phyloP scores from a whole-genome alignment of 2,888 invertebrate genomes.

The Campoplex nolae region DNA sequence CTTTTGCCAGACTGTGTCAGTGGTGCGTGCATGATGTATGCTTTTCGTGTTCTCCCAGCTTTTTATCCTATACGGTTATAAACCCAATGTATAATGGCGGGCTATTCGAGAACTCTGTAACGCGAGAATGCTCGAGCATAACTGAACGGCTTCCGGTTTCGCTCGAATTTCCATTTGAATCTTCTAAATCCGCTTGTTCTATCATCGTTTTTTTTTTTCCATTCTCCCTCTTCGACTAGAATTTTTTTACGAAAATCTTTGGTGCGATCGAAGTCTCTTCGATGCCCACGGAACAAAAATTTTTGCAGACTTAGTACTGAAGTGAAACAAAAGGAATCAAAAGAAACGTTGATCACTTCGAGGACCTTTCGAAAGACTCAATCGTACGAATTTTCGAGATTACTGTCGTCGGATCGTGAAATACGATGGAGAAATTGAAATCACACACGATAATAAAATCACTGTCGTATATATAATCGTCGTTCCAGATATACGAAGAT shows the following conservation, averaged over 20 bases:
- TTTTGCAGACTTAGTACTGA: neutral
- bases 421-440: neutral
- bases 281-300: too few relatives aligned
- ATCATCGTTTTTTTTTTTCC: neutral
- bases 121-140: constrained; percentile 44
- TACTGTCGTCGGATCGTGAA: neutral
- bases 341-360: too few relatives aligned
- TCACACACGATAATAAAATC: constrained; percentile 24
- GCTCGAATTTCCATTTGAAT: constrained; percentile 38
- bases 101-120: constrained; percentile 18
- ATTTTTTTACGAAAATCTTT: neutral
- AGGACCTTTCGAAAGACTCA: neutral
- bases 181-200: neutral
- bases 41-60: constrained; percentile 22
- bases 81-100: constrained; percentile 19
- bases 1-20: constrained; percentile 62
- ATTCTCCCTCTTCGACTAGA: too few relatives aligned
- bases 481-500: constrained; percentile 12
- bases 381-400: neutral
- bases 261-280: too few relatives aligned
- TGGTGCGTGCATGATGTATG: constrained; percentile 64
- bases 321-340: too few relatives aligned
- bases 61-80: constrained; percentile 27
- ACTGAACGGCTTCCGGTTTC: constrained; percentile 53
- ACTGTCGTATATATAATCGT: constrained; percentile 17